Conservation (phyloP, 2,797 vertebrate genomes). For the Anisognathus igniventris region DNA sequence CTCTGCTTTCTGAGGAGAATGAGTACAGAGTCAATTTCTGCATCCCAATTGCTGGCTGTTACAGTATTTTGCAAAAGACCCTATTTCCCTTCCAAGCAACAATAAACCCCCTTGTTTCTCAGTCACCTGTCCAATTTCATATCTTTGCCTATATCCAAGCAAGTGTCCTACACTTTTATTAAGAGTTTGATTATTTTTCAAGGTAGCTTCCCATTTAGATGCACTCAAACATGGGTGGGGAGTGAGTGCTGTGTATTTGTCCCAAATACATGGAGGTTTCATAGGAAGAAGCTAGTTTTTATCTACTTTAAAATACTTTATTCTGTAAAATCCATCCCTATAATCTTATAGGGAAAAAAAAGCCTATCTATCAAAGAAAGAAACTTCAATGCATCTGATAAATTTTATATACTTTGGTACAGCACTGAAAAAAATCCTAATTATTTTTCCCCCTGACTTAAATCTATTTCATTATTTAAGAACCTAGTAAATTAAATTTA, state of each 20-base stretch:
- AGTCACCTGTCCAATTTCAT: background rate
- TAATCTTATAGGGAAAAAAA: background rate
- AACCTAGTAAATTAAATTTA: background rate
- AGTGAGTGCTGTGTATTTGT: background rate
- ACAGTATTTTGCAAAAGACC: background rate
- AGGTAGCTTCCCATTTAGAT: background rate
- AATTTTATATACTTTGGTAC: background rate
- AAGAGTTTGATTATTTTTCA: background rate
- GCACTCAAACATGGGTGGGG: background rate
- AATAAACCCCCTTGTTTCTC: background rate
- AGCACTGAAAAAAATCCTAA: background rate
- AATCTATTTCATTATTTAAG: background rate
- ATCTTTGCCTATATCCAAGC: background rate
- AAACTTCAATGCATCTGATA: background rate
- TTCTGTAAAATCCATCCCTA: background rate
- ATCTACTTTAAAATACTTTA: background rate
- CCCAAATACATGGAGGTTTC: background rate
- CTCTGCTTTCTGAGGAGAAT: background rate
- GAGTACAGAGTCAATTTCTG: background rate
- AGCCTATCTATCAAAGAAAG: background rate
- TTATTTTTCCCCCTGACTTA: background rate
- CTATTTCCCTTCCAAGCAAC: background rate
- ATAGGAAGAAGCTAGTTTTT: background rate
- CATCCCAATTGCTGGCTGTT: background rate
- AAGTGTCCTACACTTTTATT: background rate